These are phyloP conservation scores for Bombylius discolor DNA, from an alignment of 2,888 invertebrate genomes.

Conservation along the genomic window DNA sequence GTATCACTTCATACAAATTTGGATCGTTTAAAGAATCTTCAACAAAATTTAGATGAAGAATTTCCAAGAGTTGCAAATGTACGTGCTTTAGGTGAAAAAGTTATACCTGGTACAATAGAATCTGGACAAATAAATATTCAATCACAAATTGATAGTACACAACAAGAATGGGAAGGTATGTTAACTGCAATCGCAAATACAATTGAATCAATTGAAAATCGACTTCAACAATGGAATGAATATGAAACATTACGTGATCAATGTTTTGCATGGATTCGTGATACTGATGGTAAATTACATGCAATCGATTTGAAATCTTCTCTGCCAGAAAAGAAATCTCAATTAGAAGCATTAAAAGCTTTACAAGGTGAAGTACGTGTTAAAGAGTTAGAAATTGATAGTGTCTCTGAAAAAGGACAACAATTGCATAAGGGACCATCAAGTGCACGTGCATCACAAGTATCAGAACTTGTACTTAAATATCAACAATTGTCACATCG, in stretches of 20 bases:
- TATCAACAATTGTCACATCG: slow-evolving; percentile 83
- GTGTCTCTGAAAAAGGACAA: slow-evolving; percentile 83
- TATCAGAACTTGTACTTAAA: slow-evolving; percentile 81
- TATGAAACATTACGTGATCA: slow-evolving; percentile 78
- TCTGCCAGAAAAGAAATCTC: slow-evolving; percentile 68
- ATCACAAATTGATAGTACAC: slow-evolving; percentile 74
- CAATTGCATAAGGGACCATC: slow-evolving; percentile 61
- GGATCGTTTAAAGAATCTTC: slow-evolving; percentile 68
- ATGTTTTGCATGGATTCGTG: slow-evolving; percentile 75
- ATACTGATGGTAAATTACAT: slow-evolving; percentile 76
- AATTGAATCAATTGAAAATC: slow-evolving; percentile 65
- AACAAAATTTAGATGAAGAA: slow-evolving; percentile 71
- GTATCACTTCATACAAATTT: slow-evolving; percentile 76
- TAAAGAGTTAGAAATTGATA: slow-evolving; percentile 84
- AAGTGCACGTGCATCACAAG: slow-evolving; percentile 63
- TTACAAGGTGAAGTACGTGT: slow-evolving; percentile 81
- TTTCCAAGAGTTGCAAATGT: slow-evolving; percentile 71
- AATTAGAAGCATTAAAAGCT: slow-evolving; percentile 63
- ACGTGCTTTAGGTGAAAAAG: slow-evolving; percentile 72
- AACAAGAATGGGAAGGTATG: slow-evolving; percentile 81
- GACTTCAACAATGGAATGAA: slow-evolving; percentile 82
- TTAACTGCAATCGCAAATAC: slow-evolving; percentile 62
- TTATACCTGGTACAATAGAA: slow-evolving; percentile 73
- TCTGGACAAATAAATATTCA: slow-evolving; percentile 74
- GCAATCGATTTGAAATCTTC: slow-evolving; percentile 76